phyloP scores from a whole-genome alignment of 2,888 invertebrate genomes.

The Apotomis turbidana region DNA sequence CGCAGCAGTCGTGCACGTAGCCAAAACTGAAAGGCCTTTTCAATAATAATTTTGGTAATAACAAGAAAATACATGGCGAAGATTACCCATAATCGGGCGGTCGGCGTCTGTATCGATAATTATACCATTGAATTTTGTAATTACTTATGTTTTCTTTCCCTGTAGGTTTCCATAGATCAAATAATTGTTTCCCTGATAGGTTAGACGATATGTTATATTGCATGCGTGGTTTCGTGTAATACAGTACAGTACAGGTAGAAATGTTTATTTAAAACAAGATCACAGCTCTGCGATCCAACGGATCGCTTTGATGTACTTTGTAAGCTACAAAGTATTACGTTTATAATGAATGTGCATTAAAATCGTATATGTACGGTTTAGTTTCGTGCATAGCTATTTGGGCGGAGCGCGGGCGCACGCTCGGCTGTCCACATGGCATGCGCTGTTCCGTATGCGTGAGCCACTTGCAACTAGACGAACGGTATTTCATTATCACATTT shows the following conservation, averaged over 20 bases:
- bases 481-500: conserved; percentile 42
- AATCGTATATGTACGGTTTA: conserved; percentile 51
- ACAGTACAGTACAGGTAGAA: background rate
- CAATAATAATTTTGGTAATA: too few species aligned
- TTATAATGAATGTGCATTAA: conserved; percentile 23
- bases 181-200: too few species aligned
- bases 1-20: too few species aligned
- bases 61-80: too few species aligned
- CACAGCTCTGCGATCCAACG: background rate
- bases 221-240: too few species aligned
- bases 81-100: too few species aligned
- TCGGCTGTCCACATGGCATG: conserved; percentile 57
- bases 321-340: conserved; percentile 7
- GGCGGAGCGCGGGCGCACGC: conserved; percentile 56
- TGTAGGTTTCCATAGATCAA: too few species aligned
- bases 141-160: too few species aligned
- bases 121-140: too few species aligned
- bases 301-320: background rate
- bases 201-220: too few species aligned
- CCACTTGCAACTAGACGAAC: conserved; percentile 52
- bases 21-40: too few species aligned
- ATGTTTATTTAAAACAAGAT: background rate
- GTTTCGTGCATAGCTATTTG: conserved; percentile 56
- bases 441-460: conserved; percentile 65
- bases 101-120: too few species aligned